Base-by-base conservation (phyloP, 2,113 vertebrate species). In the Myodes glareolus region DNA sequence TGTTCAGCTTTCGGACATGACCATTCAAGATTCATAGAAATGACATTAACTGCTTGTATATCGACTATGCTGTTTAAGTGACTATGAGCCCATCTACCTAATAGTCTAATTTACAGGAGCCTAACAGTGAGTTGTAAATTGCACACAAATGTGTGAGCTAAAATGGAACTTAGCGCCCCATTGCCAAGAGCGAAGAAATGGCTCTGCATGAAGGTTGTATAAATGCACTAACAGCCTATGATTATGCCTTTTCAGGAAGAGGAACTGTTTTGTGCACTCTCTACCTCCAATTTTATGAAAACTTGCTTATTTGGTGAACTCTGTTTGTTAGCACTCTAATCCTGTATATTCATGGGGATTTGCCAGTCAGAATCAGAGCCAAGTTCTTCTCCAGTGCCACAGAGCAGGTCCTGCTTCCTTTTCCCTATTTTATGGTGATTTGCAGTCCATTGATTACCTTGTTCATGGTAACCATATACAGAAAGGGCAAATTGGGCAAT, bases 201-300 rank as follows among this genome's bases (percentile, higher is more conserved):
- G 8, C n/a, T 85, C 50, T 78, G 23, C 31, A 68, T 6, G 23
- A 72, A 88, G 9, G 77, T 92, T 90, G 63, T 36, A 67, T 92
- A 73, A 94, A 87, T 89, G 29, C 29, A 42, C 82, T 47, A 70
- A 89, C 55, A 29, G 27, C 5, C 63, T 80, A 23, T 81, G 31
- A 31, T 81, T 84, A 88, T 84, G 16, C 70, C 58, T 91, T 92
- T 70, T 72, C 75, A 68, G 7, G 61, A 87, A 94, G 52, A 92
- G 12, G 68, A 88, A 75, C 63, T 84, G 29, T 72, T 75, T 85
- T 72, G 9, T 93, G 73, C 87, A 94, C 33, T 72, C 58, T 85
- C 63, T 94, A n/a, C n/a, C 85, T 93, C 52, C 42, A 77, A 19
- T 82, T 97, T 91, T 72, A 76, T 58, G 88, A 91, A 92, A 87